Evolutionary conservation across 1,140 invertebrate species (phyloP).

Genomic region (Forficula auricularia): DNA sequence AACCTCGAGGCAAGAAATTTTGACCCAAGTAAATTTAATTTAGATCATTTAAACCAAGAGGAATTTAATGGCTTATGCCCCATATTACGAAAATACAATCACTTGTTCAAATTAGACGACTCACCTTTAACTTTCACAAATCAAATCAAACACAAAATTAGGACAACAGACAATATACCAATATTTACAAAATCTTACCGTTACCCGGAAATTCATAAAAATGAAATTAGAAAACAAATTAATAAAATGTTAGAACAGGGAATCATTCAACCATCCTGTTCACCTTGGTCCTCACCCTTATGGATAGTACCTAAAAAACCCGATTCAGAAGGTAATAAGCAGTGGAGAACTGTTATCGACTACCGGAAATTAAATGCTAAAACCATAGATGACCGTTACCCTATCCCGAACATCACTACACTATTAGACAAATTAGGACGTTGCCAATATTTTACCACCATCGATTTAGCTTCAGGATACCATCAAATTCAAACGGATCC

Average conservation of each 20-base stretch:
- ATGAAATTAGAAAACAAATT: constrained; percentile 3
- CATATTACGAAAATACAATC: too few relatives aligned
- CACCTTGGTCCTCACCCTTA: constrained; percentile 18
- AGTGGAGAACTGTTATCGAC: constrained; percentile 25
- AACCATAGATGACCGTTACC: constrained; percentile 29
- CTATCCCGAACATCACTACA: constrained; percentile 32
- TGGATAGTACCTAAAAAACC: constrained; percentile 23
- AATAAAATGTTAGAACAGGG: constrained; percentile 6
- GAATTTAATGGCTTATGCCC: too few relatives aligned
- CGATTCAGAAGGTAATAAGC: constrained; percentile 19
- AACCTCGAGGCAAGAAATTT: too few relatives aligned
- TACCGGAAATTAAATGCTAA: constrained; percentile 25
- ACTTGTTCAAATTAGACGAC: too few relatives aligned
- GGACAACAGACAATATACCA: too few relatives aligned
- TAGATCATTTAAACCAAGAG: too few relatives aligned
- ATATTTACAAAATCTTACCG: too few relatives aligned
- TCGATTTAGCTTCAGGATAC: constrained; percentile 30
- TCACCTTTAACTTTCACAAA: too few relatives aligned
- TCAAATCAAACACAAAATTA: too few relatives aligned
- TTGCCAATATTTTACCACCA: constrained; percentile 26
- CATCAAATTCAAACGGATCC: constrained; percentile 24
- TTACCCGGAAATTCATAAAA: constrained; percentile 3
- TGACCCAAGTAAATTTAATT: too few relatives aligned
- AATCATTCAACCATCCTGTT: constrained; percentile 2
- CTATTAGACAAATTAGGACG: constrained; percentile 28